Evolutionary conservation across 2,888 invertebrate genomes (phyloP).

Genomic region (Psylliodes chrysocephalus): DNA sequence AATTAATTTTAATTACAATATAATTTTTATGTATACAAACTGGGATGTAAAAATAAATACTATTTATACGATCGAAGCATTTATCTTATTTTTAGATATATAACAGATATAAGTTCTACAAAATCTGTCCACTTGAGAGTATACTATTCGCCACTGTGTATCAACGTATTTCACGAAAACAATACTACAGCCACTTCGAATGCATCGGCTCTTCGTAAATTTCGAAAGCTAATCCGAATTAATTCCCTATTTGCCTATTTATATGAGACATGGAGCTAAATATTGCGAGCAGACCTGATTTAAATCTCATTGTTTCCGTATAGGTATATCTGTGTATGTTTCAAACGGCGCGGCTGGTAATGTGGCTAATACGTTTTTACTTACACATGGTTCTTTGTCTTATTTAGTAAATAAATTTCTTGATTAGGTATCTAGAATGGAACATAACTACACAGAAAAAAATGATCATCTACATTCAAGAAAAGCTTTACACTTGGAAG

Average conservation of each 20-base stretch:
- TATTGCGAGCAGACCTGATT: constrained; percentile 6
- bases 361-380: constrained; percentile 1
- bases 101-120: too few species aligned
- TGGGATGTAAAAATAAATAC: too few species aligned
- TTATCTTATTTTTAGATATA: too few species aligned
- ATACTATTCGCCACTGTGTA: background rate
- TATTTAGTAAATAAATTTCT: too few species aligned
- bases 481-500: too few species aligned
- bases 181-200: constrained; percentile 3
- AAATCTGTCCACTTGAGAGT: background rate
- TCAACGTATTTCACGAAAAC: background rate
- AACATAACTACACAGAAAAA: too few species aligned
- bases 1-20: too few species aligned
- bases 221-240: constrained; percentile 14
- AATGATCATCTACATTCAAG: too few species aligned
- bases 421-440: too few species aligned
- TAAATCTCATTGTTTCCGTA: background rate
- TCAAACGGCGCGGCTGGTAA: background rate
- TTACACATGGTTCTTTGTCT: too few species aligned
- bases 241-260: constrained; percentile 16
- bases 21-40: too few species aligned
- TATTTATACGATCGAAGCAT: too few species aligned
- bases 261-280: constrained; percentile 1
- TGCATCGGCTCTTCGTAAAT: constrained; percentile 19
- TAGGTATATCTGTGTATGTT: background rate